Conservation (phyloP, 2,888 invertebrate genomes). For the Stictocephala bisonia region DNA sequence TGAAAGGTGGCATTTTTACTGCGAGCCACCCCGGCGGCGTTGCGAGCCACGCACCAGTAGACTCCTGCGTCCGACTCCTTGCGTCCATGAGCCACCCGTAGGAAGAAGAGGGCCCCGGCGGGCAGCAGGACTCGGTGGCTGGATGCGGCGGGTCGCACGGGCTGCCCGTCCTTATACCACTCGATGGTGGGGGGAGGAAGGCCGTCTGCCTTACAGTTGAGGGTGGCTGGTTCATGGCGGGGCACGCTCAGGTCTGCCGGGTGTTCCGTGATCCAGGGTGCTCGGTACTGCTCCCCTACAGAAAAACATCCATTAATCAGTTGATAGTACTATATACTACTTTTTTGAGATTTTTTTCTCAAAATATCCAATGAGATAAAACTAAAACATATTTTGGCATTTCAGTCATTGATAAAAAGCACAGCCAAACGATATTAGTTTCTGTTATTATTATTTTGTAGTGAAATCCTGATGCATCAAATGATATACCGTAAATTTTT, state of each 20-base stretch:
- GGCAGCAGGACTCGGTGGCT: conserved; percentile 87
- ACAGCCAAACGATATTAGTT: too few relatives aligned
- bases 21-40: conserved; percentile 87
- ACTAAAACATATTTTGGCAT: too few relatives aligned
- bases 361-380: too few relatives aligned
- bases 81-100: conserved; percentile 93
- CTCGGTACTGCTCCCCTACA: conserved; percentile 66
- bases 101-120: conserved; percentile 92
- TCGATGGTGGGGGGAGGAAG: conserved; percentile 80
- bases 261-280: conserved; percentile 91
- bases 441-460: too few relatives aligned
- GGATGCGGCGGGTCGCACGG: conserved; percentile 71
- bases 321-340: too few relatives aligned
- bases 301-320: too few relatives aligned
- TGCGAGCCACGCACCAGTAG: conserved; percentile 97
- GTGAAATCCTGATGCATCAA: too few relatives aligned
- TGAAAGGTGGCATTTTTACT: conserved; percentile 95
- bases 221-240: conserved; percentile 89
- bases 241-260: conserved; percentile 91
- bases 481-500: too few relatives aligned
- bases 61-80: conserved; percentile 94
- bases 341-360: too few relatives aligned
- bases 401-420: too few relatives aligned
- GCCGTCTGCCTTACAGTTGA: conserved; percentile 92
- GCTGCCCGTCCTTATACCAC: conserved; percentile 81